Evolutionary conservation across 2,113 vertebrate genomes (phyloP).

Genomic region (Caranx ignobilis): DNA sequence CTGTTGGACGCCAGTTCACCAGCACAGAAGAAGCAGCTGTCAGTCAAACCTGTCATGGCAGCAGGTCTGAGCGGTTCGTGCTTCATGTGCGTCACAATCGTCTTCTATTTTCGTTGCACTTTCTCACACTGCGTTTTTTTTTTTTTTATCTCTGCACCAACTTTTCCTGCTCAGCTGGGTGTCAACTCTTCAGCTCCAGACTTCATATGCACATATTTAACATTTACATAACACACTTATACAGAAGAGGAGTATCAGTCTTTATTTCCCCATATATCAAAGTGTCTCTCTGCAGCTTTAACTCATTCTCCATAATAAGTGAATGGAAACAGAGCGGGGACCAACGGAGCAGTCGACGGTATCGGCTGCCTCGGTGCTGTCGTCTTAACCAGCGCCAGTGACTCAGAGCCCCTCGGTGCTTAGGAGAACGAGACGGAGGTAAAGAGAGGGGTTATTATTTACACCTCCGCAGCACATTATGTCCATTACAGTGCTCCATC

Average conservation of each 20-base stretch:
- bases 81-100: too few species aligned
- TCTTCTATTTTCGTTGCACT: too few species aligned
- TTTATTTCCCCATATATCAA: background rate
- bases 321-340: background rate
- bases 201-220: background rate
- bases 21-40: too few species aligned
- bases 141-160: too few species aligned
- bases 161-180: too few species aligned
- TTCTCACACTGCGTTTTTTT: too few species aligned
- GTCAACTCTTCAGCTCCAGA: too few species aligned
- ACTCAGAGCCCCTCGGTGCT: constrained; percentile 38
- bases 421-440: background rate
- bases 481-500: constrained; percentile 22
- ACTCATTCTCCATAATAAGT: background rate
- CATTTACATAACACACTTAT: background rate
- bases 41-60: too few species aligned
- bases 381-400: constrained; percentile 38
- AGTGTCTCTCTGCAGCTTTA: background rate
- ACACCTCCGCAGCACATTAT: constrained; percentile 48
- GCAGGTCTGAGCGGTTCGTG: too few species aligned
- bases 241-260: background rate
- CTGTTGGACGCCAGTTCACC: too few species aligned
- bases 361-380: background rate
- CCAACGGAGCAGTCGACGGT: background rate
- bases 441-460: constrained; percentile 29